Percentiles rank a stretch among this genome's conserved stretches.
Evolutionary conservation across 2,888 invertebrate genomes (phyloP).

Genomic region (Sthenelais limicola): DNA sequence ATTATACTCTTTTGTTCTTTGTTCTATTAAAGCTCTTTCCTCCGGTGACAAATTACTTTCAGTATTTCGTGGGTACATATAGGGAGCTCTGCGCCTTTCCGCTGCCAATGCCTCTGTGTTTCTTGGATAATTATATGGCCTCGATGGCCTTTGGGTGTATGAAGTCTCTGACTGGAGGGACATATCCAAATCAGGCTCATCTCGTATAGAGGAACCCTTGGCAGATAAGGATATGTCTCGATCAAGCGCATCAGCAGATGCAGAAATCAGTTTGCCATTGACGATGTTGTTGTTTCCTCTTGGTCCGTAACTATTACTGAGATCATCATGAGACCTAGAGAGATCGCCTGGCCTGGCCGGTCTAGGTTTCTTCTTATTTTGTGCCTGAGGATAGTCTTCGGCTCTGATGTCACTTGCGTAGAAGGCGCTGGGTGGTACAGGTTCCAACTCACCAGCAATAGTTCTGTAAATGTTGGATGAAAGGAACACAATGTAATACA

Average conservation of each 20-base stretch:
- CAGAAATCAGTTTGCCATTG: constrained; percentile 19
- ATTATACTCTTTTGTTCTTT: constrained; percentile 15
- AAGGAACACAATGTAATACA: not conserved
- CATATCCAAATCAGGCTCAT: not conserved
- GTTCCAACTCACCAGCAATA: constrained; percentile 1
- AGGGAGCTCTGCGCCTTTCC: constrained; percentile 2
- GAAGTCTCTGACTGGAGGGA: constrained; percentile 11
- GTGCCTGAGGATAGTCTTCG: not conserved
- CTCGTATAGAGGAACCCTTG: not conserved
- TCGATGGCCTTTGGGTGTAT: not conserved
- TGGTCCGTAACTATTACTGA: not conserved
- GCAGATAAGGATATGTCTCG: not conserved
- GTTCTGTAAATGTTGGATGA: no score
- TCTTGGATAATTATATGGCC: constrained; percentile 14
- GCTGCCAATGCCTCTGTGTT: constrained; percentile 8
- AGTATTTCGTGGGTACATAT: not conserved
- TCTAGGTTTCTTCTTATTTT: not conserved
- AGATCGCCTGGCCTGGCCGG: not conserved
- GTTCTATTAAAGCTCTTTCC: constrained; percentile 18
- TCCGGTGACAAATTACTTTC: not conserved
- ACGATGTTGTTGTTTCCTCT: no score
- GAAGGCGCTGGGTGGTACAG: not conserved
- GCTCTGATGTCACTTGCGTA: constrained; percentile 20
- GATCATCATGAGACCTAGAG: constrained; percentile 9
- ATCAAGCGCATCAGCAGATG: constrained; percentile 1